phyloP scores from a whole-genome alignment of 2,888 invertebrate genomes.

The Dicyrtoma fusca region DNA sequence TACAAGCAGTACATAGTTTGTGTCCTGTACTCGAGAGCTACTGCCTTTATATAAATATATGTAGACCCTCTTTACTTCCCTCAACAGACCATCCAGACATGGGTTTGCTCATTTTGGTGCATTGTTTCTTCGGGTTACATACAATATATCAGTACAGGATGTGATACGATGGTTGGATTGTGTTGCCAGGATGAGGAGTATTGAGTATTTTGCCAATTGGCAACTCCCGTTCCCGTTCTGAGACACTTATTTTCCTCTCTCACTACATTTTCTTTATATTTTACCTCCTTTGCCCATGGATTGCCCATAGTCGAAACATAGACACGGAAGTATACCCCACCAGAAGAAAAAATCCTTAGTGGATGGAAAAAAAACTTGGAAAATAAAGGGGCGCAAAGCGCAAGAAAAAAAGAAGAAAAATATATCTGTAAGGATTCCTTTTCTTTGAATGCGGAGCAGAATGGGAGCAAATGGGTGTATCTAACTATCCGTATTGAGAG shows the following conservation, averaged over 20 bases:
- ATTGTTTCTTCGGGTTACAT: too few species aligned
- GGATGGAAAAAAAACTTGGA: background rate
- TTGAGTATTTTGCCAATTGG: slow-evolving; percentile 26
- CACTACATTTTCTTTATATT: slow-evolving; percentile 8
- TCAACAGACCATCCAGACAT: too few species aligned
- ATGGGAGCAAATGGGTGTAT: background rate
- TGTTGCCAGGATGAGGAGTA: background rate
- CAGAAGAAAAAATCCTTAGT: too few species aligned
- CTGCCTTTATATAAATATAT: too few species aligned
- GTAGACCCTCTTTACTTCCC: too few species aligned
- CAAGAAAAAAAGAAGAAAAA: slow-evolving; percentile 4
- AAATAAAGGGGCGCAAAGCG: too few species aligned
- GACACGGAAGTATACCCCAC: too few species aligned
- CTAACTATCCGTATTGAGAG: background rate
- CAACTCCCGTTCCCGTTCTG: slow-evolving; percentile 23
- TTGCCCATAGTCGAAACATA: background rate
- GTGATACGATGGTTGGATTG: too few species aligned
- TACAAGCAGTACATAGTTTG: too few species aligned
- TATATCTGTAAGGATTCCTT: background rate
- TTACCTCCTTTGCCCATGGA: background rate
- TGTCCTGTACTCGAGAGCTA: too few species aligned
- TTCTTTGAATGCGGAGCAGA: background rate
- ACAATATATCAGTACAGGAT: too few species aligned
- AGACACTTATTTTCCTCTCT: slow-evolving; percentile 22
- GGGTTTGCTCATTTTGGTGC: too few species aligned